These are phyloP conservation scores for Sus cebifrons DNA, from an alignment of 2,797 vertebrate species.

Conservation along the genomic window DNA sequence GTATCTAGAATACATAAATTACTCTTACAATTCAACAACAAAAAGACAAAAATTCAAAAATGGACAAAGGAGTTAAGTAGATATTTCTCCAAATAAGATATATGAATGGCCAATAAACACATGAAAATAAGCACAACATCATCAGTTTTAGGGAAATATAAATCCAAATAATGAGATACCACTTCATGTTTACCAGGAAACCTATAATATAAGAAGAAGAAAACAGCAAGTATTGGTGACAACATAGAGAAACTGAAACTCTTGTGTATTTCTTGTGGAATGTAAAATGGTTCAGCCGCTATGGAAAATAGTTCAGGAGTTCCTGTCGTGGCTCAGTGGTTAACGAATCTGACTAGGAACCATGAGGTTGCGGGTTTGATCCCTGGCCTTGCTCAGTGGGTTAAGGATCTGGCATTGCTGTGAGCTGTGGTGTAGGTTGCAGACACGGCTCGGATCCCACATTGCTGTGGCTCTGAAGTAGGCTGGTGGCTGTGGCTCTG, in stretches of 20 bases:
- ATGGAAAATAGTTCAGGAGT: neutral
- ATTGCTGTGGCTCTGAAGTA: too few species aligned
- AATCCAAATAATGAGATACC: neutral
- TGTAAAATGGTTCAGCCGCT: neutral
- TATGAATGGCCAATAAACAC: neutral
- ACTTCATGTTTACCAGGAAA: neutral
- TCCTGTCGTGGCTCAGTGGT: too few species aligned
- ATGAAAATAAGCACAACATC: neutral
- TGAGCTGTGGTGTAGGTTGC: too few species aligned
- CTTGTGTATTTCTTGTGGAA: too few species aligned
- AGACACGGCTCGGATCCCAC: too few species aligned
- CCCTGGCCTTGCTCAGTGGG: too few species aligned
- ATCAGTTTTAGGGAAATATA: neutral
- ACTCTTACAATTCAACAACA: neutral
- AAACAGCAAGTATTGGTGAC: neutral
- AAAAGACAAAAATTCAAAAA: conserved; percentile 25
- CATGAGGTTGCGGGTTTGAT: too few species aligned
- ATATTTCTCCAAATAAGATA: neutral
- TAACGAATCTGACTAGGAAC: too few species aligned
- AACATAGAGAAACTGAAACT: neutral
- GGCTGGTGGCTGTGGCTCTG: too few species aligned
- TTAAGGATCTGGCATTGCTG: too few species aligned
- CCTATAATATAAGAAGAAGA: neutral
- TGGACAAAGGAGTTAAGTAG: neutral
- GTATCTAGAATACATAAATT: neutral